Base-by-base conservation (phyloP, 2,797 vertebrate species). In the Pagetopsis macropterus region DNA sequence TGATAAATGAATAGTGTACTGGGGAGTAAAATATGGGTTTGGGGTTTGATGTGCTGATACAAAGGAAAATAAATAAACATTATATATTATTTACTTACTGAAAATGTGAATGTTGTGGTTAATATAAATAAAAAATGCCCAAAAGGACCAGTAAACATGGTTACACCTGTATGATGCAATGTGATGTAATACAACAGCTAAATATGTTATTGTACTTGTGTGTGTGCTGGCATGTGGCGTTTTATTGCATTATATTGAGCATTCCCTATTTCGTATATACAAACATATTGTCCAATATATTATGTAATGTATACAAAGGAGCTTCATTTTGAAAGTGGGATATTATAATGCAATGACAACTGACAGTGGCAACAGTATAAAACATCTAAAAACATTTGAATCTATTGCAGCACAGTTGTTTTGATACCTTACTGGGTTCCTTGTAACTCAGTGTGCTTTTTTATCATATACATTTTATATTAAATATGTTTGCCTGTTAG, bases 101-200 rank as follows among this genome's bases (percentile, higher is more conserved):
- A 52, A 51, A 14, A 16, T 9, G 9, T 23, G 19, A 8, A 17
- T 44, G 44, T 2, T 17, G 9, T 37, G 8, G 33, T 37, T 7
- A 37, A 37, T 37, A 37, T 37, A 37, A 37, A 37, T 37, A 37
- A 9, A 9, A 37, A 68, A 72, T 14, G 21, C 16, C 41, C 56
- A 9, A 6, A 52, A 16, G 66, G 52, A 55, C 43, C 43, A 44
- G 37, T 50, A 52, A 19, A 64, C 0, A 14, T 0, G 14, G 57
- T 14, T 51, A 51, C 60, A 77, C 56, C 70, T 73, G 40, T 59
- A 8, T 70, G 70, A 44, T 58, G 75, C 46, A 70, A 74, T 0
- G 3, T 11, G 9, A 31, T 41, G 51, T 17, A 77, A 61, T 10
- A 16, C 19, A 65, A 43, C 15, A 46, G 14, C 12, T 6, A n/a